A percentile compares a stretch with the other conserved stretches of the same genome.
Conservation (phyloP, 2,113 vertebrate genomes). For the Megaleporinus macrocephalus region DNA sequence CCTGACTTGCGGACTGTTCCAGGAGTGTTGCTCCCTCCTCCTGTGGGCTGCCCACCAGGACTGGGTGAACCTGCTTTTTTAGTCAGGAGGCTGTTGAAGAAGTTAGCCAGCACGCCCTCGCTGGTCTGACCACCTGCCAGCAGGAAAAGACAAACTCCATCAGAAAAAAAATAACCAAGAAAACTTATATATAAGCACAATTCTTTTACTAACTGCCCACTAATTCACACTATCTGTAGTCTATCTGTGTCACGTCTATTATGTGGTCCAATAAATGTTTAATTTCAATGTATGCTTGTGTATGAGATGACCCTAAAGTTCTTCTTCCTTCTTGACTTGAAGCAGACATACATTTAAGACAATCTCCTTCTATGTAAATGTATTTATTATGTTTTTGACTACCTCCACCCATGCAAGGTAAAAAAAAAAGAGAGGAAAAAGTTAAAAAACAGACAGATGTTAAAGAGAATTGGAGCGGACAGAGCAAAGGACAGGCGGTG, state of each 20-base stretch:
- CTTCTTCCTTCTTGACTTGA: no score
- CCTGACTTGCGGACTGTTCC: constrained; percentile 95
- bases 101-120: constrained; percentile 97
- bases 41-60: constrained; percentile 74
- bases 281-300: no score
- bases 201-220: no score
- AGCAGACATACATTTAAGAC: background rate
- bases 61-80: constrained; percentile 94
- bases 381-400: background rate
- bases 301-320: no score
- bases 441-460: background rate
- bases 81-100: constrained; percentile 97
- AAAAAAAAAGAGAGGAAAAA: background rate
- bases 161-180: constrained; percentile 17
- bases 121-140: constrained; percentile 91
- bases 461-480: background rate
- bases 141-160: constrained; percentile 18
- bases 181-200: no score
- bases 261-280: no score
- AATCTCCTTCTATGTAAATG: background rate
- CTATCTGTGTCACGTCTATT: no score
- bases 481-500: background rate
- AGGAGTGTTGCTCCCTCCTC: constrained; percentile 84
- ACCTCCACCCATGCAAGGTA: background rate
- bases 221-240: no score